These are phyloP conservation scores for Mionectes macconnelli DNA, from an alignment of 2,113 vertebrate genomes.

Conservation along the genomic window DNA sequence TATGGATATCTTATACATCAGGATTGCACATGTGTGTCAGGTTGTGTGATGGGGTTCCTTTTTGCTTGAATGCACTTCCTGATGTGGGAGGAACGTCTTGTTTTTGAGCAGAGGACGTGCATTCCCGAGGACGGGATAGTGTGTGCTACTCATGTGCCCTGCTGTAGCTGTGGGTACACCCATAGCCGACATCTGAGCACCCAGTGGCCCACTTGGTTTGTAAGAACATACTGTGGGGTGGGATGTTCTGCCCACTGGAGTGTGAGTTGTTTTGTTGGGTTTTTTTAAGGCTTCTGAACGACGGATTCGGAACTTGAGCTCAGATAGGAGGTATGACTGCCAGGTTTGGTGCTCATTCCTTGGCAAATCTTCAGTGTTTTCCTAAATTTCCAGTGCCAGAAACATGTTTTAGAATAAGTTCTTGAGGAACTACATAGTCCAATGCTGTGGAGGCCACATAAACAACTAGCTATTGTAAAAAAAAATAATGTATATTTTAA, in stretches of 20 bases:
- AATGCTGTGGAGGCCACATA: neutral
- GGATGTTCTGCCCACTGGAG: neutral
- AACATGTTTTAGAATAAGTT: neutral
- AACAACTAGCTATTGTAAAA: neutral
- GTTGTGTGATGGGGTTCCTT: neutral
- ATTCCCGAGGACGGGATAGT: neutral
- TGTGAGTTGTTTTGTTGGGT: neutral
- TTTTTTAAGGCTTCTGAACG: neutral
- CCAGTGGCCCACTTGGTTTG: neutral
- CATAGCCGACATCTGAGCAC: neutral
- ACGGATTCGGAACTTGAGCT: neutral
- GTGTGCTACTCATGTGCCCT: neutral
- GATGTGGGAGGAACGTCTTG: neutral
- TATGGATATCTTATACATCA: too few relatives aligned
- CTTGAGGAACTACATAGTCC: neutral
- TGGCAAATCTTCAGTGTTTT: neutral
- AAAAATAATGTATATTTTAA: neutral
- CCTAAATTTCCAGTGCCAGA: neutral
- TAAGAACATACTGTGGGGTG: neutral
- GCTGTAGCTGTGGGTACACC: neutral
- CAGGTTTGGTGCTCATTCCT: neutral
- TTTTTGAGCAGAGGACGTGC: neutral
- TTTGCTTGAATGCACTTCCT: neutral
- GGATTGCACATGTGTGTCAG: neutral
- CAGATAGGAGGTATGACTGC: neutral